Percentiles rank a stretch among this genome's conserved stretches.
Evolutionary conservation across 2,113 vertebrate species (phyloP).

Genomic region (Patagioenas fasciata): DNA sequence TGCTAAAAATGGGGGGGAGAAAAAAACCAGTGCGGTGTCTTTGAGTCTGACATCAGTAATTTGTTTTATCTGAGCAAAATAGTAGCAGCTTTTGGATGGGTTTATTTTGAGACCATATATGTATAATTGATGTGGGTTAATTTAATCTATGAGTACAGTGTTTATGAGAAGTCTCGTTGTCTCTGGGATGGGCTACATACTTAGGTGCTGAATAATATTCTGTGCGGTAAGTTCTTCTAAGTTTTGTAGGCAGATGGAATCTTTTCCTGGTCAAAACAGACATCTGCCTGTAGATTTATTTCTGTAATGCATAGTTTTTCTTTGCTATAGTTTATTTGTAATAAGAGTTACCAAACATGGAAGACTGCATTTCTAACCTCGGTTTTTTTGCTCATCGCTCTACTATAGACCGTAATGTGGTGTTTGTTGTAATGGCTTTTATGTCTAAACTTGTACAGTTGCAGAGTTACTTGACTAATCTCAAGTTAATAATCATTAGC

Average conservation of each 20-base stretch:
- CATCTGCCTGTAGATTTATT: not conserved
- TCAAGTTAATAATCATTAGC: not conserved
- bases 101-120: not conserved
- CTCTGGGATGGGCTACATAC: not conserved
- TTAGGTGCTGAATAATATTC: not conserved
- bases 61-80: not conserved
- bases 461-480: not conserved
- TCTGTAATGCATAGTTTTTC: not conserved
- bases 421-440: not conserved
- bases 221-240: not conserved
- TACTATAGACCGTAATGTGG: accelerated
- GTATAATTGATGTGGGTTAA: not conserved
- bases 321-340: not conserved
- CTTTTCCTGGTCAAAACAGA: not conserved
- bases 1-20: not conserved
- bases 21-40: not conserved
- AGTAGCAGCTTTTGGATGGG: not conserved
- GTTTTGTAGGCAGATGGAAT: not conserved
- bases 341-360: not conserved
- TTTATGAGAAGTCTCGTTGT: not conserved
- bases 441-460: not conserved
- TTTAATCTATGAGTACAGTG: not conserved
- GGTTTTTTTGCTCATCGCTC: not conserved
- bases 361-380: not conserved
- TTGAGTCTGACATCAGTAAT: not conserved